phyloP scores from a whole-genome alignment of 2,888 invertebrate genomes.

The Agapetus fuscipes region DNA sequence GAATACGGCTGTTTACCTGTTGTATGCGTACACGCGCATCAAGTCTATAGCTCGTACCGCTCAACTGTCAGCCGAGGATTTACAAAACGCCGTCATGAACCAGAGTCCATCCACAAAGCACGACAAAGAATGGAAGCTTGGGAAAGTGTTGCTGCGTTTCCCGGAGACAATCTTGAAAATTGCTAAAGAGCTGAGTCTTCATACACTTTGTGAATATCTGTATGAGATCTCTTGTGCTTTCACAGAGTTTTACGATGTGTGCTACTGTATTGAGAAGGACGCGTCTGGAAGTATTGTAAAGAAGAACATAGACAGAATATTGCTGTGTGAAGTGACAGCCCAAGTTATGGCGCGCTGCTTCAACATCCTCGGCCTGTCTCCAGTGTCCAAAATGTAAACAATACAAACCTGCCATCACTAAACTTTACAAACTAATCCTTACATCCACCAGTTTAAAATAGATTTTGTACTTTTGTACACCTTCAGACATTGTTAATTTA shows the following conservation, averaged over 20 bases:
- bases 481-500: too few relatives aligned
- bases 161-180: slow-evolving; percentile 80
- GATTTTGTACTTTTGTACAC: too few relatives aligned
- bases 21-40: slow-evolving; percentile 92
- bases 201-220: slow-evolving; percentile 88
- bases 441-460: too few relatives aligned
- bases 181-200: slow-evolving; percentile 70
- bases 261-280: slow-evolving; percentile 95
- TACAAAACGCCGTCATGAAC: slow-evolving; percentile 50
- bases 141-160: slow-evolving; percentile 76
- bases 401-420: too few relatives aligned
- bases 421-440: too few relatives aligned
- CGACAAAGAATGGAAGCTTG: slow-evolving; percentile 91
- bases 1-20: slow-evolving; percentile 95
- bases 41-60: slow-evolving; percentile 80
- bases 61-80: slow-evolving; percentile 51
- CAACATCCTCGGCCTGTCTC: slow-evolving; percentile 81
- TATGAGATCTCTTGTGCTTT: slow-evolving; percentile 91
- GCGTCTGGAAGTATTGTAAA: slow-evolving; percentile 68
- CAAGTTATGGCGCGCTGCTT: slow-evolving; percentile 80
- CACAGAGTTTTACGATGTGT: slow-evolving; percentile 94
- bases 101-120: slow-evolving; percentile 64
- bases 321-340: slow-evolving; percentile 90
- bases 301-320: slow-evolving; percentile 76
- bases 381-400: slow-evolving; percentile 82